A percentile compares a stretch with the other conserved stretches of the same genome.
Evolutionary conservation across 1,140 invertebrate genomes (phyloP).

Genomic region (Bombyx mandarina): DNA sequence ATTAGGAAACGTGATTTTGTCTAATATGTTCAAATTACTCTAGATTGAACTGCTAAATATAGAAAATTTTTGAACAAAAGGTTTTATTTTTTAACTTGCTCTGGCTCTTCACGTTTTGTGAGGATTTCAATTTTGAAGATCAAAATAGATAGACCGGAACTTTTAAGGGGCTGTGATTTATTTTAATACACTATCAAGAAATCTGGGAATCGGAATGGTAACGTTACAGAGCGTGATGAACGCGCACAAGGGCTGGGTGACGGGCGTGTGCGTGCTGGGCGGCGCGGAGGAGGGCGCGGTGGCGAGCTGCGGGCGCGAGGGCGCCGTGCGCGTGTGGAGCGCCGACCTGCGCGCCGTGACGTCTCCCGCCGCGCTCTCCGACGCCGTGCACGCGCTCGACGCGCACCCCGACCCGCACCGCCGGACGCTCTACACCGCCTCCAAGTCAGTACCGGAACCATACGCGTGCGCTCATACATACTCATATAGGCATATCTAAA

Average conservation of each 20-base stretch:
- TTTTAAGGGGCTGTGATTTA: too few relatives aligned
- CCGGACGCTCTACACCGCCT: constrained; percentile 34
- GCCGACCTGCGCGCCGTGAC: constrained; percentile 68
- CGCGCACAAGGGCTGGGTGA: constrained; percentile 93
- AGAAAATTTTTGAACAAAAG: too few relatives aligned
- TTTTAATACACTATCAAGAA: too few relatives aligned
- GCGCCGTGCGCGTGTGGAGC: constrained; percentile 72
- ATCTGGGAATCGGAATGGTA: too few relatives aligned
- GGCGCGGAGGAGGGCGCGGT: constrained; percentile 64
- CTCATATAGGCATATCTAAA: too few relatives aligned
- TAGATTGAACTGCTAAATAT: too few relatives aligned
- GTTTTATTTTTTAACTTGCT: too few relatives aligned
- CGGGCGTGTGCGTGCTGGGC: constrained; percentile 77
- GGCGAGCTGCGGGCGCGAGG: constrained; percentile 84
- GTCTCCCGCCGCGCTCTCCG: constrained; percentile 27
- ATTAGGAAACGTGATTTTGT: too few relatives aligned
- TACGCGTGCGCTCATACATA: not conserved
- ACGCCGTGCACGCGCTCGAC: constrained; percentile 34
- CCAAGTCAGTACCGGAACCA: constrained; percentile 25
- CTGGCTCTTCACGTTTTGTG: too few relatives aligned
- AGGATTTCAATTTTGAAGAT: too few relatives aligned
- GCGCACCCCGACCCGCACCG: constrained; percentile 13
- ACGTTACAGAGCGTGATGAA: constrained; percentile 81
- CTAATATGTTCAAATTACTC: too few relatives aligned
- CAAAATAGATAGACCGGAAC: too few relatives aligned